These are phyloP conservation scores for Probosciger aterrimus DNA, from an alignment of 2,113 vertebrate genomes.

Conservation along the genomic window DNA sequence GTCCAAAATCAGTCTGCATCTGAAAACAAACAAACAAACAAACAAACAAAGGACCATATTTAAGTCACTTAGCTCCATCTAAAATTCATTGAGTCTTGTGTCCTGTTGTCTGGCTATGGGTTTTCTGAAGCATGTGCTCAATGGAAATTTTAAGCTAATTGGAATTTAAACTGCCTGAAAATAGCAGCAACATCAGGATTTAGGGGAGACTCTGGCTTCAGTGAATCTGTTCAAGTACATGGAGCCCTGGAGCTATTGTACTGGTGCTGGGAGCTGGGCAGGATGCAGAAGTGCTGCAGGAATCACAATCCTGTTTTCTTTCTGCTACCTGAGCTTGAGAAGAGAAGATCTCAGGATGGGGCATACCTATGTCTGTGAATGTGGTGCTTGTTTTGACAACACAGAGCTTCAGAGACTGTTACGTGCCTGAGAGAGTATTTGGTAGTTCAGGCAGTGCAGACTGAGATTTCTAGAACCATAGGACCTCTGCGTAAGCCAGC, in stretches of 20 bases:
- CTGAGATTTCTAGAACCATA: background rate
- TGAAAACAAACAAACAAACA: background rate
- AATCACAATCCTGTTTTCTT: background rate
- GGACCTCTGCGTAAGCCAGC: background rate
- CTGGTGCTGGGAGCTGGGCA: background rate
- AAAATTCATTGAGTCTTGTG: background rate
- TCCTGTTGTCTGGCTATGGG: background rate
- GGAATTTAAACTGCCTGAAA: slow-evolving; percentile 9
- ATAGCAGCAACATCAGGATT: background rate
- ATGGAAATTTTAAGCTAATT: background rate
- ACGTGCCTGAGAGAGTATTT: background rate
- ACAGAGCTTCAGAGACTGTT: background rate
- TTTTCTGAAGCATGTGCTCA: background rate
- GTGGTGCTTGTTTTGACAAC: background rate
- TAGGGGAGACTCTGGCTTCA: background rate
- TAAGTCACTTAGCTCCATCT: background rate
- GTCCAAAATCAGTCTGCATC: background rate
- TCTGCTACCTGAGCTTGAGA: background rate
- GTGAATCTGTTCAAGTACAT: background rate
- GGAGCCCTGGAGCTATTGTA: background rate
- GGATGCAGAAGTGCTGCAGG: background rate
- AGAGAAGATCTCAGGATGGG: background rate
- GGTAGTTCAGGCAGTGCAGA: background rate
- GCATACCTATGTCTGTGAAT: background rate
- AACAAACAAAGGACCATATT: background rate